These are phyloP conservation scores for Isoperla grammatica DNA, from an alignment of 2,888 invertebrate species.

Conservation along the genomic window DNA sequence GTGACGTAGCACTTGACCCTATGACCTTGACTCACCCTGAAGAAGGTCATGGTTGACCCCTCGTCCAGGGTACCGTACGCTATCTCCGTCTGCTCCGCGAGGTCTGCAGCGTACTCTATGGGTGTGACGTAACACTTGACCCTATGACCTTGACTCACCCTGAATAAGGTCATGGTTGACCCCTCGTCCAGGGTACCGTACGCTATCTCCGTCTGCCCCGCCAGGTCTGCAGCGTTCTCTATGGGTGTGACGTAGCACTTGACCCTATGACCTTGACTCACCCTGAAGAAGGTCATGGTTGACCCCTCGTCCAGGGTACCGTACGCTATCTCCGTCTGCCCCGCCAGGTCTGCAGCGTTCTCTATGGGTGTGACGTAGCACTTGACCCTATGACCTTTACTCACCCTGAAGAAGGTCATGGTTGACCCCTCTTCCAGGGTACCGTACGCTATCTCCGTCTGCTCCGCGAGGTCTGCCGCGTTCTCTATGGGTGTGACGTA, in stretches of 20 bases:
- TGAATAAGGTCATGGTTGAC: constrained; percentile 96
- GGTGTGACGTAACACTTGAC: constrained; percentile 95
- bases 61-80: constrained; percentile 90
- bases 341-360: constrained; percentile 90
- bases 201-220: constrained; percentile 86
- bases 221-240: constrained; percentile 91
- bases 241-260: constrained; percentile 94
- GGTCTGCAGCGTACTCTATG: constrained; percentile 91
- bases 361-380: constrained; percentile 93
- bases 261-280: no score
- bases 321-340: constrained; percentile 88
- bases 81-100: constrained; percentile 89
- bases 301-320: constrained; percentile 92
- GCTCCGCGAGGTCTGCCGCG: constrained; percentile 91
- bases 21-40: constrained; percentile 79
- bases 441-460: constrained; percentile 90
- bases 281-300: constrained; percentile 96
- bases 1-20: constrained; percentile 95
- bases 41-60: constrained; percentile 97
- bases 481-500: constrained; percentile 94
- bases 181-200: constrained; percentile 94
- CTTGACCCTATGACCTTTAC: no score
- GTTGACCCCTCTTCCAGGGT: constrained; percentile 92
- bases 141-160: no score
- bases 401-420: constrained; percentile 93